These are phyloP conservation scores for Pygathrix nemaeus DNA, from an alignment of 2,113 vertebrate species.

Conservation along the genomic window DNA sequence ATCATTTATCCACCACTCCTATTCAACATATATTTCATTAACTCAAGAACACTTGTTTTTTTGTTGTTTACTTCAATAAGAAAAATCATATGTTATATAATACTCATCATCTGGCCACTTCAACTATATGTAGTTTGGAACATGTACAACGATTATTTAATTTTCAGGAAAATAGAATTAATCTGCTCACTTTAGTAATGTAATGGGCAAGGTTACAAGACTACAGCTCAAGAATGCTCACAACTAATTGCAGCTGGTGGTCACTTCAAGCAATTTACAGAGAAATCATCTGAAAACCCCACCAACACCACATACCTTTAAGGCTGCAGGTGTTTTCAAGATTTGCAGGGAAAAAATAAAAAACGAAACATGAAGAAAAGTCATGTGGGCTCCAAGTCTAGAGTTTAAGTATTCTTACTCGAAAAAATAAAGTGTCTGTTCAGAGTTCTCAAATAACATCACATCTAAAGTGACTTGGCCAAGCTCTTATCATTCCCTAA, in stretches of 20 bases:
- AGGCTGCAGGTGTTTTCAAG: constrained; percentile 45
- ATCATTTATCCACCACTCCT: constrained; percentile 39
- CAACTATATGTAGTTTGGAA: background rate
- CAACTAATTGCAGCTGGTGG: background rate
- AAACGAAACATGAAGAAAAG: constrained; percentile 18
- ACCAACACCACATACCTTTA: constrained; percentile 45
- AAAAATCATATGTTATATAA: constrained; percentile 37
- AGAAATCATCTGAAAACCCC: constrained; percentile 48
- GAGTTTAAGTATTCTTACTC: constrained; percentile 32
- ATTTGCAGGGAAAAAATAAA: background rate
- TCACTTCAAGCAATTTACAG: constrained; percentile 69
- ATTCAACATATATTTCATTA: background rate
- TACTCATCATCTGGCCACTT: accelerated
- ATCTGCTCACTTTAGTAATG: background rate
- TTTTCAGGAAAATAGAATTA: constrained; percentile 49
- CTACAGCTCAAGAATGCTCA: constrained; percentile 14
- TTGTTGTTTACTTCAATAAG: constrained; percentile 21
- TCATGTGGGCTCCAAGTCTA: background rate
- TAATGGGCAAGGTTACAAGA: constrained; percentile 39
- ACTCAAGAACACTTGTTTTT: background rate
- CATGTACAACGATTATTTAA: background rate
- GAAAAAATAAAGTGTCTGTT: constrained; percentile 71
- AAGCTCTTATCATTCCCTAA: constrained; percentile 29
- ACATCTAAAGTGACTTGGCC: constrained; percentile 38
- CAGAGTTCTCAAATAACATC: constrained; percentile 48